A percentile compares a stretch with the other conserved stretches of the same genome.
Conservation (phyloP, 2,113 vertebrate genomes). For the Motacilla tschutschensis region DNA sequence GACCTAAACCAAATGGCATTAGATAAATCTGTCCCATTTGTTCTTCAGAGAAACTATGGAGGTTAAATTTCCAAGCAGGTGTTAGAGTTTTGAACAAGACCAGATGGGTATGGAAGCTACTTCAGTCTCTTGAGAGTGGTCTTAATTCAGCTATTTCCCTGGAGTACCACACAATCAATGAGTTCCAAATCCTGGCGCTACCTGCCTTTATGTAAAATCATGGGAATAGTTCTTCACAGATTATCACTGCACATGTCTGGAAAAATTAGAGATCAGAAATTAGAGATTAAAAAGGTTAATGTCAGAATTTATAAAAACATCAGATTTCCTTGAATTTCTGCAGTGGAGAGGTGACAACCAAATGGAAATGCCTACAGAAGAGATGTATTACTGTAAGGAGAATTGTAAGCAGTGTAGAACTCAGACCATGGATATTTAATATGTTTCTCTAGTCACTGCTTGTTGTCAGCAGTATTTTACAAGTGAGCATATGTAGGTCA, state of each 20-base stretch:
- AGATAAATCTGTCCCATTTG: constrained; percentile 43
- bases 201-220: constrained; percentile 57
- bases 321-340: not conserved
- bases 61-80: constrained; percentile 65
- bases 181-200: constrained; percentile 76
- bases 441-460: not conserved
- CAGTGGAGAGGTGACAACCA: not conserved
- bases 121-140: constrained; percentile 63
- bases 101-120: constrained; percentile 66
- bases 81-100: constrained; percentile 69
- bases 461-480: not conserved
- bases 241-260: constrained; percentile 45
- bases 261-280: constrained; percentile 73
- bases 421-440: not conserved
- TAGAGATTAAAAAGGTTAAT: constrained; percentile 61
- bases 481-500: constrained; percentile 1
- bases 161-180: constrained; percentile 65
- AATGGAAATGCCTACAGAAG: not conserved
- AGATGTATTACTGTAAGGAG: not conserved
- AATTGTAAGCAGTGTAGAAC: not conserved
- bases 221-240: constrained; percentile 58
- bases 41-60: constrained; percentile 51
- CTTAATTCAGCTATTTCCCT: constrained; percentile 77
- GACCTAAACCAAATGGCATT: constrained; percentile 24
- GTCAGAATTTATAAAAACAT: not conserved